Percentiles rank a stretch among this genome's conserved stretches.
Evolutionary conservation across 2,797 vertebrate genomes (phyloP).

Genomic region (Triplophysa yarkandensis): DNA sequence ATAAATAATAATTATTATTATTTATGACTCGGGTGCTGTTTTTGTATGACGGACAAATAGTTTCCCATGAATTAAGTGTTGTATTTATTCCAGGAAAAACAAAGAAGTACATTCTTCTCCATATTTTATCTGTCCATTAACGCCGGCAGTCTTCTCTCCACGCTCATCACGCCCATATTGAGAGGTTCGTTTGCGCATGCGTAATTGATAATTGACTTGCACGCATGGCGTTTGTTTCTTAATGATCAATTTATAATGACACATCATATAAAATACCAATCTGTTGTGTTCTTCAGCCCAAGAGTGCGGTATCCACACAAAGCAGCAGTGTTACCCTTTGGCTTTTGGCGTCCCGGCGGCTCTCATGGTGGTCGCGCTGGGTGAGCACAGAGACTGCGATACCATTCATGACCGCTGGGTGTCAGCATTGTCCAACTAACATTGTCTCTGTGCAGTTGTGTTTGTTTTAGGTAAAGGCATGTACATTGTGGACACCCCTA

Average conservation of each 20-base stretch:
- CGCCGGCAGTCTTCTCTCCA: slow-evolving; percentile 93
- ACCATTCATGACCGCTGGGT: neutral
- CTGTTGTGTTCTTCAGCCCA: slow-evolving; percentile 74
- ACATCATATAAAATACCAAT: too few species aligned
- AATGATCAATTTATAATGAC: too few species aligned
- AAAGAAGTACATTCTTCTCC: slow-evolving; percentile 91
- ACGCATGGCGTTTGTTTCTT: neutral
- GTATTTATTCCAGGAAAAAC: slow-evolving; percentile 79
- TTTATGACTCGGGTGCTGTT: too few species aligned
- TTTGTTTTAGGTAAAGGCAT: slow-evolving; percentile 84
- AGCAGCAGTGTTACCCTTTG: slow-evolving; percentile 85
- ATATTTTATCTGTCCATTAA: slow-evolving; percentile 95
- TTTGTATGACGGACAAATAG: too few species aligned
- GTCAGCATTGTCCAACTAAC: slow-evolving; percentile 5
- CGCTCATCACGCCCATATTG: slow-evolving; percentile 88
- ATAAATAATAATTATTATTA: too few species aligned
- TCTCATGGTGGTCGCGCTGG: slow-evolving; percentile 86
- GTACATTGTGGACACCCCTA: slow-evolving; percentile 85
- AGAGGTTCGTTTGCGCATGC: slow-evolving; percentile 75
- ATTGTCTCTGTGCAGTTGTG: slow-evolving; percentile 77
- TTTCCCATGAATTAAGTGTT: neutral
- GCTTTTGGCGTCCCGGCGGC: slow-evolving; percentile 93
- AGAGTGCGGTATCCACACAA: slow-evolving; percentile 81
- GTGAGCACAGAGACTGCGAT: slow-evolving; percentile 71
- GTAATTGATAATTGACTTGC: neutral